Base-by-base conservation (phyloP, 2,113 vertebrate species). In the Sapajus apella region DNA sequence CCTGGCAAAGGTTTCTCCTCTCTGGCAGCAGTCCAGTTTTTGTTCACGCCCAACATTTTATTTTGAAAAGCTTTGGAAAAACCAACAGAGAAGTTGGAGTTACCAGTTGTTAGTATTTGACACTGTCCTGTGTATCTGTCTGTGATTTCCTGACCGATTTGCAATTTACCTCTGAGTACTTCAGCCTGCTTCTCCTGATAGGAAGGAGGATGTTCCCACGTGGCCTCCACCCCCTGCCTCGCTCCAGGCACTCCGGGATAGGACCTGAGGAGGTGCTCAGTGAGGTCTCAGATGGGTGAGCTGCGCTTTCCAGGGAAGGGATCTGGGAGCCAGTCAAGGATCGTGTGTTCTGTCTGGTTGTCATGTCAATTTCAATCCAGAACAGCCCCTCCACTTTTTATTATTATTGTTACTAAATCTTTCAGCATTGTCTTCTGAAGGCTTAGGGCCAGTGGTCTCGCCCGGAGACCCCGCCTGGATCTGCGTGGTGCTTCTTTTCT, bases 281-380 rank as follows among this genome's bases (percentile, higher is more conserved):
- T 32, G 23, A 23, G 8, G 18, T 1, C 1, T 50, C 70, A 12
- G 25, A 17, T 0, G 13, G 13, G 25, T 8, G 14, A 76, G 27
- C 73, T 76, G 37, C 14, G 6, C 12, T 30, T 64, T 30, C 61
- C 5, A 6, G 27, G 61, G 61, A 30, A 64, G 27, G 55, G 35
- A 5, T 37, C 55, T 68, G 32, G 77, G n/a, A 43, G 47, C 9
- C 12, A 6, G 1, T 45, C 58, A 25, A 30, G 32, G 47, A 11
- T 27, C 0, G 0, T 0, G 21, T 8, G 3, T 27, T 61, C 17
- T 1, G 1, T 73, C 61, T 82, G 58, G 7, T 20, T 52, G 64
- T 55, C 37, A 0, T 6, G n/a, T 88, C 35, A 18, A 0, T 45
- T 56, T 91, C 88, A 50, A 35, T 70, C 23, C 14, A 64, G 30